Conservation (phyloP, 2,797 vertebrate species). For the Rhabdophis nuchalis region DNA sequence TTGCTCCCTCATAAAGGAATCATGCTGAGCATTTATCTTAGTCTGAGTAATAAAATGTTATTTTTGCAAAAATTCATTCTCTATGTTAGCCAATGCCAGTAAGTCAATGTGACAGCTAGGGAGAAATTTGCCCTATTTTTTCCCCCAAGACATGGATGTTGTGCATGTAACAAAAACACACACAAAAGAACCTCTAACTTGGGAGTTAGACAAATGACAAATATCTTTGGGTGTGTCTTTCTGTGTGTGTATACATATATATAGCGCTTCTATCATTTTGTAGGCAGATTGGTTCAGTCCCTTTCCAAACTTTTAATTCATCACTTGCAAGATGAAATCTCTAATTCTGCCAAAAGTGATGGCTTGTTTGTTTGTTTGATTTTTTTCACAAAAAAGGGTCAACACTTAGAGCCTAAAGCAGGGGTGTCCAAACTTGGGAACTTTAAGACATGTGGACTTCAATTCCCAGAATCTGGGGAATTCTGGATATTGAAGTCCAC, state of each 20-base stretch:
- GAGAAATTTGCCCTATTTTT: not conserved
- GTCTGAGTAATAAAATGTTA: conserved; percentile 57
- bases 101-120: conserved; percentile 19
- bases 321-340: not conserved
- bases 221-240: not conserved
- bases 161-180: not conserved
- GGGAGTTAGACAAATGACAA: not conserved
- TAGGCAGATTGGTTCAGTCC: not conserved
- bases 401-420: not conserved
- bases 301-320: conserved; percentile 6
- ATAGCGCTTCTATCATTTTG: not conserved
- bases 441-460: too few relatives aligned
- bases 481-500: too few relatives aligned
- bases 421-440: too few relatives aligned
- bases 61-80: conserved; percentile 53
- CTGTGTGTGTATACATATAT: not conserved
- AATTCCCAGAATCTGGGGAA: too few relatives aligned
- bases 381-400: not conserved
- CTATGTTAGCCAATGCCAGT: conserved; percentile 23
- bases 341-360: conserved; percentile 6
- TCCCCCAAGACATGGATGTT: conserved; percentile 12
- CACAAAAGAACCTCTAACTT: not conserved
- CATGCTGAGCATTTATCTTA: conserved; percentile 56
- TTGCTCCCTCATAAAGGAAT: conserved; percentile 64
- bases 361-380: not conserved